Percentiles rank a stretch among this genome's conserved stretches.
phyloP scores from a whole-genome alignment of 2,888 invertebrate genomes.

The Arrhopalites spinosus region DNA sequence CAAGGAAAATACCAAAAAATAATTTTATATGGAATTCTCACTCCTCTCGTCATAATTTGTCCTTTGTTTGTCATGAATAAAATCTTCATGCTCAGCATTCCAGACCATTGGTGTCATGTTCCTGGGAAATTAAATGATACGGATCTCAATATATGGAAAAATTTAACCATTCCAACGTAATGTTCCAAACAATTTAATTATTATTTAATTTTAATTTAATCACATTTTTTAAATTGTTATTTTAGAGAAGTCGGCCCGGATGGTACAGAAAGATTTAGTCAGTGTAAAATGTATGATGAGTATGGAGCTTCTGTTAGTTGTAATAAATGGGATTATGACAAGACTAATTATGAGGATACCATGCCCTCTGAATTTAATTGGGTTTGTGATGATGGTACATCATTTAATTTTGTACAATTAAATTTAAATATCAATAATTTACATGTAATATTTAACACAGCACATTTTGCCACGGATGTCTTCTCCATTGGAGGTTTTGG shows the following conservation, averaged over 20 bases:
- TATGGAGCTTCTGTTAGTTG: background rate
- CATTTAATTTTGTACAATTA: no score
- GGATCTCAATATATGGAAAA: constrained; percentile 64
- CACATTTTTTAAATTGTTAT: background rate
- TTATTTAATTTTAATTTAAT: background rate
- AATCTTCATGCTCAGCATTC: constrained; percentile 64
- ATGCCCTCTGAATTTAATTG: constrained; percentile 65
- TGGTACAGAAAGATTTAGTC: constrained; percentile 19
- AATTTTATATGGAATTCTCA: constrained; percentile 62
- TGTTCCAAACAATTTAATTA: background rate
- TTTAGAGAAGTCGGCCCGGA: constrained; percentile 19
- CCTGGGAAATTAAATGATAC: constrained; percentile 62
- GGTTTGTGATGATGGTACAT: constrained; percentile 62
- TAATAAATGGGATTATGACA: constrained; percentile 66
- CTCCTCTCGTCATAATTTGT: constrained; percentile 60
- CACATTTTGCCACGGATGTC: constrained; percentile 64
- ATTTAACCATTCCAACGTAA: constrained; percentile 62
- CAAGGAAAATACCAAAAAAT: constrained; percentile 65
- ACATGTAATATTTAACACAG: constrained; percentile 57
- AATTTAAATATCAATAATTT: no score
- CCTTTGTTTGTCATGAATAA: constrained; percentile 64
- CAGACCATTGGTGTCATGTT: constrained; percentile 67
- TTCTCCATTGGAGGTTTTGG: constrained; percentile 64
- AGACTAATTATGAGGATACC: constrained; percentile 63
- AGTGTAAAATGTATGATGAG: constrained; percentile 25